Percentiles rank a stretch among this genome's conserved stretches.
Evolutionary conservation across 2,113 vertebrate species (phyloP).

Genomic region (Barbus barbus): DNA sequence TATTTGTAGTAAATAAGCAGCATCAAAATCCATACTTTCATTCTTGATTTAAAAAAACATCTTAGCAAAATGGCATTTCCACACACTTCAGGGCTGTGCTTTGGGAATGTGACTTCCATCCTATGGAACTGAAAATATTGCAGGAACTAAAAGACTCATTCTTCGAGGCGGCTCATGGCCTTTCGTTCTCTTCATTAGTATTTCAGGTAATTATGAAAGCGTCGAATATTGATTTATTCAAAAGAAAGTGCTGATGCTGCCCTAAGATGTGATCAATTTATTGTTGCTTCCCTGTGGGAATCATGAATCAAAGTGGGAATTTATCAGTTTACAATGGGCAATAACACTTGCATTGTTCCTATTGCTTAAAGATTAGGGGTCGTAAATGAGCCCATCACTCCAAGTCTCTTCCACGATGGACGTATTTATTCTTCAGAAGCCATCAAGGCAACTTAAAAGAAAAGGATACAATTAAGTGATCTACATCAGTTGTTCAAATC

Average conservation of each 20-base stretch:
- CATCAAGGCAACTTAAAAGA: constrained; percentile 39
- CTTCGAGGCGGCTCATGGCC: constrained; percentile 53
- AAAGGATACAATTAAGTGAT: constrained; percentile 40
- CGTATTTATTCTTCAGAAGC: constrained; percentile 38
- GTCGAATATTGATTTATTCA: constrained; percentile 67
- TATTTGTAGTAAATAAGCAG: too few species aligned
- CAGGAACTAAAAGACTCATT: constrained; percentile 49
- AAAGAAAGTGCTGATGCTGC: constrained; percentile 70
- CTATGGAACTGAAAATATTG: not conserved
- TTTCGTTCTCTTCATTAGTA: constrained; percentile 61
- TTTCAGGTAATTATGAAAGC: constrained; percentile 60
- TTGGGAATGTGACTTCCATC: not conserved
- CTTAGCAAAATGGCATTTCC: constrained; percentile 33
- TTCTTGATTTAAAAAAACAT: constrained; percentile 2
- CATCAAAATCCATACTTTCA: too few species aligned
- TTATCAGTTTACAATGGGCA: constrained; percentile 72
- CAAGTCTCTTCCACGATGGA: constrained; percentile 44
- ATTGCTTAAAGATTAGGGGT: constrained; percentile 62
- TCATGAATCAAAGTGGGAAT: constrained; percentile 72
- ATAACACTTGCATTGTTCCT: constrained; percentile 65
- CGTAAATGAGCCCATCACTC: constrained; percentile 50
- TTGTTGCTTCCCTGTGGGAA: constrained; percentile 60
- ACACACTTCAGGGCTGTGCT: constrained; percentile 11
- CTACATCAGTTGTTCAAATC: constrained; percentile 41
- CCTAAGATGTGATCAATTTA: constrained; percentile 68